Evolutionary conservation across 2,113 vertebrate genomes (phyloP), one percentile per base, ranked within the genome.

Genomic region (Phylloscopus whistleri): DNA sequence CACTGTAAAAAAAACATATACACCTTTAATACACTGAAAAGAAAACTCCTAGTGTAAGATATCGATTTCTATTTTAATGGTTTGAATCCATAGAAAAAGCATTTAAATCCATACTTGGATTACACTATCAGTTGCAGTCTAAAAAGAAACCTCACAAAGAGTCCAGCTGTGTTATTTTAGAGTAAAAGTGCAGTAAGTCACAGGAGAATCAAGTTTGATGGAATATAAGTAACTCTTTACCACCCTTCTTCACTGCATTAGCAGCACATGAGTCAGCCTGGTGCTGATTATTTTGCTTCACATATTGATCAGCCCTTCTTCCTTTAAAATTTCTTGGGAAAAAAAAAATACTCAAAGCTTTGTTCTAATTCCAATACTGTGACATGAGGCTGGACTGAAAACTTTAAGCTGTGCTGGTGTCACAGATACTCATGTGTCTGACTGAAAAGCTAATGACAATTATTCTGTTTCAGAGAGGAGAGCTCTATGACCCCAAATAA

Each of bases 121-220:
- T 67, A 37, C 51, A 26, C 46, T 73, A 26, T 74, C 27, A 41
- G 33, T 70, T 2, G 2, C 30, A 63, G 16, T 46, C 41, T 63
- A 88, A 81, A 76, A 83, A 83, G 59, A 73, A 93, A 56, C 43
- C 67, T 83, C 33, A 64, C 72, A 78, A 51, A 53, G 76, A 75
- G 48, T 88, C 75, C 89, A 92, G 59, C 82, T 96, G 90, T 67
- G 92, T 70, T 94, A 86, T 82, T 95, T 77, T 67, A 64, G 75
- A 83, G 19, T 48, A 84, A 92, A 92, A 90, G 35, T 44, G 18
- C 60, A 63, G 22, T 44, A 95, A 93, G 53, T 82, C 55, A 60
- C 52, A 80, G 11, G 22, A 93, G 37, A 92, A 86, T 84, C 63
- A 64, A 80, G 44, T 91, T 5, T 73, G 83, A 80, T 60, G 52